Conservation (phyloP, 2,888 invertebrate species). For the Anthoptus insignis region DNA sequence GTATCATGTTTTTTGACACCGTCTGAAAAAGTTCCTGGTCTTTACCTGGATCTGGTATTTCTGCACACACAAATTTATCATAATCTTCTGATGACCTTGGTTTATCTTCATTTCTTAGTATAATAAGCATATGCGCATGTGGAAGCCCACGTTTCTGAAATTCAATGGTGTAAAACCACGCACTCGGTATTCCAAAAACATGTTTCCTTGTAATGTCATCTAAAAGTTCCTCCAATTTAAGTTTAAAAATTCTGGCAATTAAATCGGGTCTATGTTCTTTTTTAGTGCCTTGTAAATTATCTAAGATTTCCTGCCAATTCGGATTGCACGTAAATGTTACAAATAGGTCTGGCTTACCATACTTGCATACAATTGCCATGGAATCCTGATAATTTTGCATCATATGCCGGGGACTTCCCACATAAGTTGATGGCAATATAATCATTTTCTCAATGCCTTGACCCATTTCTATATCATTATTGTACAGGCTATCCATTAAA, state of each 20-base stretch:
- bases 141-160: not conserved
- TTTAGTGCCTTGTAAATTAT: conserved; percentile 54
- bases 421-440: conserved; percentile 60
- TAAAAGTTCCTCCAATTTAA: conserved; percentile 51
- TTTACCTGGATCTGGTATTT: too few species aligned
- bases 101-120: too few species aligned
- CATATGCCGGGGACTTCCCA: conserved; percentile 46
- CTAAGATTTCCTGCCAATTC: conserved; percentile 64
- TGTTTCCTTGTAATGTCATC: not conserved
- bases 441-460: conserved; percentile 54
- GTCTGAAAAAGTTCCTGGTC: too few species aligned
- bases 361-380: conserved; percentile 56
- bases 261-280: conserved; percentile 61
- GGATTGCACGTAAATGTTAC: conserved; percentile 73
- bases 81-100: too few species aligned
- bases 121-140: too few species aligned
- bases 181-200: too few species aligned
- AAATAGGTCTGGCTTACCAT: conserved; percentile 71
- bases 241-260: conserved; percentile 57
- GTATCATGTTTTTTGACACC: too few species aligned
- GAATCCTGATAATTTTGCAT: conserved; percentile 46
- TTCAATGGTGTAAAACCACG: too few species aligned
- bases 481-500: conserved; percentile 53
- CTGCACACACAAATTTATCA: too few species aligned
- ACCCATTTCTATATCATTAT: conserved; percentile 44